Conservation (phyloP, 2,113 vertebrate genomes). For the Amphiprion percula region DNA sequence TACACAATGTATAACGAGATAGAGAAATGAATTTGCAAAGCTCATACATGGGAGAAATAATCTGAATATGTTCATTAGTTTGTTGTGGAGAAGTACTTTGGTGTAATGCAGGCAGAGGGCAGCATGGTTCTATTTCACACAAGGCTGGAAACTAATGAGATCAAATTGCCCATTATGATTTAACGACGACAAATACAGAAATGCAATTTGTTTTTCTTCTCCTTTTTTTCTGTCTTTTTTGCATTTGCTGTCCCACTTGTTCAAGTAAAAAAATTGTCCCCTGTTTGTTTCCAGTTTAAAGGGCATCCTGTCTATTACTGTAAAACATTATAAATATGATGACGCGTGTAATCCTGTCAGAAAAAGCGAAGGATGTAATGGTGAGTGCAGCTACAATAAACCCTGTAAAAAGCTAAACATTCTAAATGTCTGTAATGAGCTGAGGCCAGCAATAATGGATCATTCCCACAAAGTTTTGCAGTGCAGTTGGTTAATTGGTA, state of each 20-base stretch:
- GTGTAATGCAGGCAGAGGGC: slow-evolving; percentile 76
- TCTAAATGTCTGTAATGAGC: neutral
- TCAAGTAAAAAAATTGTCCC: neutral
- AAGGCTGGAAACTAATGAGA: slow-evolving; percentile 3
- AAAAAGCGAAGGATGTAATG: neutral
- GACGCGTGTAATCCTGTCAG: neutral
- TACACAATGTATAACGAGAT: too few species aligned
- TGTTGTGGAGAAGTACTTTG: neutral
- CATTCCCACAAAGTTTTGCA: neutral
- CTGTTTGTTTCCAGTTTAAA: neutral
- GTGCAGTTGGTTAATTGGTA: neutral
- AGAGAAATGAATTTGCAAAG: slow-evolving; percentile 2
- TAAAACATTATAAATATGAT: neutral
- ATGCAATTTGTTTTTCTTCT: neutral
- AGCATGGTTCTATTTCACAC: slow-evolving; percentile 66
- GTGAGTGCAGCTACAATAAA: neutral
- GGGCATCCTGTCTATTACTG: neutral
- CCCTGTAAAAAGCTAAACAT: neutral
- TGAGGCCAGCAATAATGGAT: neutral
- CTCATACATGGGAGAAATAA: neutral
- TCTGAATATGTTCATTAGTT: neutral
- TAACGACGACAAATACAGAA: slow-evolving; percentile 16
- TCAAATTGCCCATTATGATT: slow-evolving; percentile 14
- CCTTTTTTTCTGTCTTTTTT: neutral
- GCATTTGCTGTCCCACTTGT: neutral